Percentiles rank a stretch among this genome's conserved stretches.
Conservation (phyloP, 2,888 invertebrate genomes). For the Archips xylosteana region DNA sequence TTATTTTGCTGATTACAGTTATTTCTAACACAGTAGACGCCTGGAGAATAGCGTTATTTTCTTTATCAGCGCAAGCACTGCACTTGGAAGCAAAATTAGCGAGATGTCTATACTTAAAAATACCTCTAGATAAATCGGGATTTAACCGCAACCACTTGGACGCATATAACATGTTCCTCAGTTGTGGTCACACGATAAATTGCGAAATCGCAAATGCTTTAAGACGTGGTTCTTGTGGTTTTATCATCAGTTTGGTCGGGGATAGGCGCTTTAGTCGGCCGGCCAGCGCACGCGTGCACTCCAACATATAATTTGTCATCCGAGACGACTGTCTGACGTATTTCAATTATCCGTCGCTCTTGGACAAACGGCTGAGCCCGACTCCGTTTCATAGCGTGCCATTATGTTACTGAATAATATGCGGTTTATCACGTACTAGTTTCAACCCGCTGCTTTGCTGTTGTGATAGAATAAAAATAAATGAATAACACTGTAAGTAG, state of each 20-base stretch:
- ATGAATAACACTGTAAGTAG: too few relatives aligned
- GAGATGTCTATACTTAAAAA: neutral
- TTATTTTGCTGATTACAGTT: too few relatives aligned
- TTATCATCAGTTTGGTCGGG: neutral
- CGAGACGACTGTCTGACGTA: slow-evolving; percentile 63
- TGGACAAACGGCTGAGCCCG: slow-evolving; percentile 32
- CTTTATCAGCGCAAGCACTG: too few relatives aligned
- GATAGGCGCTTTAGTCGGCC: neutral
- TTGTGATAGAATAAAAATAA: too few relatives aligned
- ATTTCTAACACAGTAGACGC: too few relatives aligned
- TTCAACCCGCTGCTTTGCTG: neutral
- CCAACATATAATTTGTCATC: slow-evolving; percentile 68
- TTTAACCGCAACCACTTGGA: neutral
- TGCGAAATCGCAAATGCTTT: neutral
- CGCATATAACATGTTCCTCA: neutral
- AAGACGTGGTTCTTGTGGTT: neutral
- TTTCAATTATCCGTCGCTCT: slow-evolving; percentile 66
- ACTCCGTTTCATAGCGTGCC: slow-evolving; percentile 11
- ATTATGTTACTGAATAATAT: slow-evolving; percentile 13
- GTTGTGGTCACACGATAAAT: neutral
- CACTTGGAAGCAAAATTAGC: too few relatives aligned
- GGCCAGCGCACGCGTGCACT: slow-evolving; percentile 28
- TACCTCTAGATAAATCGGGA: neutral
- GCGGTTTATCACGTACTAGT: neutral
- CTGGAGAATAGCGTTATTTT: too few relatives aligned